Percentiles rank a stretch among this genome's conserved stretches.
These are phyloP conservation scores for Erannis defoliaria DNA, from an alignment of 2,888 invertebrate species.

Conservation along the genomic window DNA sequence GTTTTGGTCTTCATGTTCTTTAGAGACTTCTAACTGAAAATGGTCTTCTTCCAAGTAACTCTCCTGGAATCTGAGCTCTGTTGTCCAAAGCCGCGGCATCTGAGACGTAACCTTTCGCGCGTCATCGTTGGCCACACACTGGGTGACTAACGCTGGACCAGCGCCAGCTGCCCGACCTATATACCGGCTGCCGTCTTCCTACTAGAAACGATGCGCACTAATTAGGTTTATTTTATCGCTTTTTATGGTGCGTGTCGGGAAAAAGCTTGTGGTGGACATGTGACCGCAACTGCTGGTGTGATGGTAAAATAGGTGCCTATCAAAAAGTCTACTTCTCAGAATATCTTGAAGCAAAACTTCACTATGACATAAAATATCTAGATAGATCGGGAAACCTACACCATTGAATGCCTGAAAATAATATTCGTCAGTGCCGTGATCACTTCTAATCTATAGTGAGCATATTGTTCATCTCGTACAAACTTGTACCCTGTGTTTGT, in stretches of 20 bases:
- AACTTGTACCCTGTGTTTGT: too few species aligned
- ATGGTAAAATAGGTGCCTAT: neutral
- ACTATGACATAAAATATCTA: neutral
- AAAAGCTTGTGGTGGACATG: slow-evolving; percentile 1
- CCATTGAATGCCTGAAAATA: too few species aligned
- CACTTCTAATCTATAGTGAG: too few species aligned
- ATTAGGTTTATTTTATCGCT: slow-evolving; percentile 70
- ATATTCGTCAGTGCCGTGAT: too few species aligned
- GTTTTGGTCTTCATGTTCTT: neutral
- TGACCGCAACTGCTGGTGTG: neutral
- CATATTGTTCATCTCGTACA: too few species aligned
- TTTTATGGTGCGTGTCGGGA: slow-evolving; percentile 51
- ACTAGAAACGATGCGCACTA: slow-evolving; percentile 63
- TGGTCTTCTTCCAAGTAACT: neutral
- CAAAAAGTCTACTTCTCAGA: neutral
- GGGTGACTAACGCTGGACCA: slow-evolving; percentile 78
- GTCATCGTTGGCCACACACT: slow-evolving; percentile 69
- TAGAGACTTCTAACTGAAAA: neutral
- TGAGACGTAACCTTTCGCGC: slow-evolving; percentile 73
- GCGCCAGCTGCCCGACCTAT: slow-evolving; percentile 81
- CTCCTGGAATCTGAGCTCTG: slow-evolving; percentile 18
- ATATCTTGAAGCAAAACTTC: neutral
- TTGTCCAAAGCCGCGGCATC: slow-evolving; percentile 31
- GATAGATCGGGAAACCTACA: too few species aligned
- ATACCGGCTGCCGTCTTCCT: slow-evolving; percentile 75